Conservation (phyloP, 2,113 vertebrate species). For the Potamarius usumacintae region DNA sequence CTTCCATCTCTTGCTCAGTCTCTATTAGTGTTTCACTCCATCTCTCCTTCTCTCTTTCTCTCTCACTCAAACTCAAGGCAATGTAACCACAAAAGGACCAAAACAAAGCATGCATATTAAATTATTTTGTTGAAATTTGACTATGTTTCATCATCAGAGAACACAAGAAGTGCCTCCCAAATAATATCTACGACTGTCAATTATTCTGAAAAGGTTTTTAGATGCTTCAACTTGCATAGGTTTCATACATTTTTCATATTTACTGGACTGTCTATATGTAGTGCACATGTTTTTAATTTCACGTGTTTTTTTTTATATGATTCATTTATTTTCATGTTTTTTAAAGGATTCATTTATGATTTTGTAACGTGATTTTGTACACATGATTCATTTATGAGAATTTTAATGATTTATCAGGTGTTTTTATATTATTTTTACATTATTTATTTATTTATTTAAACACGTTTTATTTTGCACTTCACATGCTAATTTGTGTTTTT, state of each 20-base stretch:
- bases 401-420: neutral
- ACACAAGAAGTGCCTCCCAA: neutral
- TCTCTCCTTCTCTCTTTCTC: conserved; percentile 73
- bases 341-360: no score
- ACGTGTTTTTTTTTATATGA: neutral
- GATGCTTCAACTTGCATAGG: neutral
- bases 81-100: conserved; percentile 10
- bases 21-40: conserved; percentile 51
- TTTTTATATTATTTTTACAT: neutral
- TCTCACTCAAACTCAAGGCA: neutral
- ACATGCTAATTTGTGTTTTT: neutral
- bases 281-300: neutral
- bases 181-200: neutral
- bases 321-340: neutral
- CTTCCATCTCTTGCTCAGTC: conserved; percentile 70
- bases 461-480: neutral
- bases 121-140: neutral
- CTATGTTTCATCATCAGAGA: neutral
- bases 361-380: neutral
- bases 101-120: neutral
- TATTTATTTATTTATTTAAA: neutral
- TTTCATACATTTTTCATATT: neutral
- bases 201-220: neutral
- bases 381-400: neutral
- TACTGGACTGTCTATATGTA: neutral